A percentile compares a stretch with the other conserved stretches of the same genome.
phyloP scores from a whole-genome alignment of 2,113 vertebrate genomes.

The Pelusios castaneus region DNA sequence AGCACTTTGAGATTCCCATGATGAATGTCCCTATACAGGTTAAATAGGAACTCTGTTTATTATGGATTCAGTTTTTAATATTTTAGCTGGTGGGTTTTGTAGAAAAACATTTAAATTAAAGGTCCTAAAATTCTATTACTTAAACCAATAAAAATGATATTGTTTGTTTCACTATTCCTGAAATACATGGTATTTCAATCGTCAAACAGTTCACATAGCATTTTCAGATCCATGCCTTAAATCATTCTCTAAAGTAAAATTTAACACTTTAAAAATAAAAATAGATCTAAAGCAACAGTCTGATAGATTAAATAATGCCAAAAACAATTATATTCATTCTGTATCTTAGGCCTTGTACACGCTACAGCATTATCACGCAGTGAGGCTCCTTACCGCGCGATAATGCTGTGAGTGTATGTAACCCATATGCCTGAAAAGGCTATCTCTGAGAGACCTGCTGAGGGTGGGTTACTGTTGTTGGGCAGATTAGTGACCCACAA shows the following conservation, averaged over 20 bases:
- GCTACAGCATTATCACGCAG: too few species aligned
- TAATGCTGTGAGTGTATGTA: too few species aligned
- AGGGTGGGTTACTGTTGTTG: too few species aligned
- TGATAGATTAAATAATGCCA: not conserved
- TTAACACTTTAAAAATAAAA: not conserved
- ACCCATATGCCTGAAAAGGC: too few species aligned
- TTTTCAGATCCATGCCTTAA: not conserved
- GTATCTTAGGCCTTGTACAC: not conserved
- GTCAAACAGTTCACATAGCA: not conserved
- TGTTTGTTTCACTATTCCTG: too few species aligned
- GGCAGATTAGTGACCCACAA: too few species aligned
- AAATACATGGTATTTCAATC: not conserved
- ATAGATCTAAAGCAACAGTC: not conserved
- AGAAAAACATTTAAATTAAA: not conserved
- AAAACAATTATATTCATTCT: not conserved
- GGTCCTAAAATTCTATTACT: not conserved
- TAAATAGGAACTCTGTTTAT: not conserved
- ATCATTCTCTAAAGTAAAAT: too few species aligned
- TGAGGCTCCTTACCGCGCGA: too few species aligned
- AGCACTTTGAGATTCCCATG: not conserved
- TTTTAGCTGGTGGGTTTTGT: fast-evolving
- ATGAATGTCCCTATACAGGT: too few species aligned
- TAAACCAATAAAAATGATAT: not conserved
- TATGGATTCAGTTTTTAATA: not conserved
- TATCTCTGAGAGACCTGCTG: too few species aligned